Conservation (phyloP, 2,113 vertebrate genomes). For the Neofelis nebulosa region DNA sequence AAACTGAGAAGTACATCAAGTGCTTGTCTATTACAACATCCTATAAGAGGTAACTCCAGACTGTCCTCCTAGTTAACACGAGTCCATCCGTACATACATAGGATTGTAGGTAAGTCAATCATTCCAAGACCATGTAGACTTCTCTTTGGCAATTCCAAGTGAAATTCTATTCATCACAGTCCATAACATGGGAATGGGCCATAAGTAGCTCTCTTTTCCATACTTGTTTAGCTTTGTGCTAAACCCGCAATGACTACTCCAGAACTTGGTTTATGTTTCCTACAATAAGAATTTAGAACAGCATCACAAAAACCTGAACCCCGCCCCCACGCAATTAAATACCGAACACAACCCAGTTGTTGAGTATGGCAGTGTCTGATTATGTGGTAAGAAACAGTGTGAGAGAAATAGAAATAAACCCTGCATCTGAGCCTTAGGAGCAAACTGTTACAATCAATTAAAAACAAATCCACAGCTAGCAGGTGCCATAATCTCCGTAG, state of each 20-base stretch:
- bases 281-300: background rate
- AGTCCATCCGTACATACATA: background rate
- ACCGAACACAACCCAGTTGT: background rate
- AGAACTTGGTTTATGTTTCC: background rate
- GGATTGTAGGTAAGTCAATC: background rate
- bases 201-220: background rate
- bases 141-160: background rate
- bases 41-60: background rate
- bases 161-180: background rate
- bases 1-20: background rate
- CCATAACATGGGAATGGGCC: background rate
- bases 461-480: background rate
- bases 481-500: background rate
- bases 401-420: slow-evolving; percentile 28
- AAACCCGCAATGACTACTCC: background rate
- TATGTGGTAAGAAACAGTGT: background rate
- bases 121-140: background rate
- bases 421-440: background rate
- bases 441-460: background rate
- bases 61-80: background rate
- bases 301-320: background rate
- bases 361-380: background rate
- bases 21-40: background rate
- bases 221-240: background rate
- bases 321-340: background rate